Conservation (phyloP, 2,797 vertebrate genomes). For the Propithecus deckenii region DNA sequence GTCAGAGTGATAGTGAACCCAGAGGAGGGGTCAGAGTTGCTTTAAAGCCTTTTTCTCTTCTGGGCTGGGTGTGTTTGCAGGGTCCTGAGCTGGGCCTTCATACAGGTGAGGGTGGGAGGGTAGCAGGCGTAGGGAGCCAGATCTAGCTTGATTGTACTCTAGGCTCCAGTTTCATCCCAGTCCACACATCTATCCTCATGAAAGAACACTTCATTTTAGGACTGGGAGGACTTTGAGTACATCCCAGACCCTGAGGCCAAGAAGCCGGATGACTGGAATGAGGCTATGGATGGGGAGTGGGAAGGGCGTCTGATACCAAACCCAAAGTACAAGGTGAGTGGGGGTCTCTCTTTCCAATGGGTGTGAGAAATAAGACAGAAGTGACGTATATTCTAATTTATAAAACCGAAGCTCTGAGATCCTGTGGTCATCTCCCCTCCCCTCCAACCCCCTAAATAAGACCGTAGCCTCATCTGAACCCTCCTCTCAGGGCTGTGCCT, state of each 20-base stretch:
- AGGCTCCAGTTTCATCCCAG: background rate
- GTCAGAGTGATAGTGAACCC: background rate
- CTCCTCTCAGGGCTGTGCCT: background rate
- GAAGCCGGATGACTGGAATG: conserved; percentile 92
- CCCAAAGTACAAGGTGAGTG: conserved; percentile 89
- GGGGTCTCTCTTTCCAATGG: background rate
- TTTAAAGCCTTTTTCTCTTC: background rate
- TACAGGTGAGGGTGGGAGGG: background rate
- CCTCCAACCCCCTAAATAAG: background rate
- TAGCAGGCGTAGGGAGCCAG: background rate
- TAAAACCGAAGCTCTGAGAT: conserved; percentile 5
- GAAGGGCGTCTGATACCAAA: conserved; percentile 91
- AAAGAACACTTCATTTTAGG: conserved; percentile 80
- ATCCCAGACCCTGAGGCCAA: conserved; percentile 91
- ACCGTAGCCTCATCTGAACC: background rate
- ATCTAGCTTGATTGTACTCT: background rate
- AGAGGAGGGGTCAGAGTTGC: background rate
- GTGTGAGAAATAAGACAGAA: background rate
- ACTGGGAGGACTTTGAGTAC: conserved; percentile 91
- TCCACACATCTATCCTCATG: background rate
- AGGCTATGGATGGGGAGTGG: conserved; percentile 93
- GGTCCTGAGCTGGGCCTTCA: background rate
- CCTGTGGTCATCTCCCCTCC: background rate
- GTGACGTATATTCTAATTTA: background rate
- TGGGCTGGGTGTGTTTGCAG: background rate